A percentile compares a stretch with the other conserved stretches of the same genome.
These are phyloP conservation scores for Chiroxiphia lanceolata DNA, from an alignment of 2,797 vertebrate species.

Conservation along the genomic window DNA sequence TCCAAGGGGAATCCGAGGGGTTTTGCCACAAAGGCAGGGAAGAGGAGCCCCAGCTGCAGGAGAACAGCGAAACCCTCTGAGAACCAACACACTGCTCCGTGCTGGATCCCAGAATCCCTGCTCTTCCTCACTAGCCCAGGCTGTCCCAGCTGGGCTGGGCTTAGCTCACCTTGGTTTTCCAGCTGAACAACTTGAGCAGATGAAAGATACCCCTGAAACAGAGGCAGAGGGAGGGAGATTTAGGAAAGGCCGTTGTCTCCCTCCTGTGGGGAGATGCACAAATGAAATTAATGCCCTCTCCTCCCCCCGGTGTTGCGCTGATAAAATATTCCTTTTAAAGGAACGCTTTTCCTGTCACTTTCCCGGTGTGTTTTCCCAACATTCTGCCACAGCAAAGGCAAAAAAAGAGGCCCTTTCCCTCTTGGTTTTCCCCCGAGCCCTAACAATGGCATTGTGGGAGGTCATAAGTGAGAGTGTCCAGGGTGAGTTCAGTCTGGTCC, in stretches of 20 bases:
- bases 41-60: slow-evolving; percentile 52
- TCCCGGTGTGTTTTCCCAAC: background rate
- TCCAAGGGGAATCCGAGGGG: slow-evolving; percentile 46
- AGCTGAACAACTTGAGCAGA: background rate
- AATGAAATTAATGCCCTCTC: background rate
- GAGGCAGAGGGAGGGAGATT: background rate
- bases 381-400: background rate
- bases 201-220: background rate
- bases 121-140: background rate
- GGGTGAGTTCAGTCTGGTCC: background rate
- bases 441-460: background rate
- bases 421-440: background rate
- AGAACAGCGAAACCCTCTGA: background rate
- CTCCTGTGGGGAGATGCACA: slow-evolving; percentile 56
- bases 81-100: background rate
- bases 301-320: fast-evolving
- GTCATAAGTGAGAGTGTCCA: background rate
- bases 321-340: background rate
- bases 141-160: fast-evolving
- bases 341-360: background rate
- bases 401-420: background rate
- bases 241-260: slow-evolving; percentile 43
- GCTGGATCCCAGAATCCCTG: background rate
- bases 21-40: slow-evolving; percentile 52
- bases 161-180: background rate